Conservation (phyloP, 1,140 invertebrate genomes). For the Ctenoplectra terminalis region DNA sequence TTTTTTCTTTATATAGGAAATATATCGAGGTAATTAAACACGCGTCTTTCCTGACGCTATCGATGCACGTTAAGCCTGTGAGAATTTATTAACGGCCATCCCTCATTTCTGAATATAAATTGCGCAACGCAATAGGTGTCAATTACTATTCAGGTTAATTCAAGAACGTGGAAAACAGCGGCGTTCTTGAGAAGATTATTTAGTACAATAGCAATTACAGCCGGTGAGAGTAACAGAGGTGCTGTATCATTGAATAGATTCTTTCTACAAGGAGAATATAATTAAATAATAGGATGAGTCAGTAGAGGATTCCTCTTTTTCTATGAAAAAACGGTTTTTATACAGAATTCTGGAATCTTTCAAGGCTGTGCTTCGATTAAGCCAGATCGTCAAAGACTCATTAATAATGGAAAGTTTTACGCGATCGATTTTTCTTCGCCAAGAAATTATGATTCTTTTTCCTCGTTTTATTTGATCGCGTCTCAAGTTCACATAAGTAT, state of each 20-base stretch:
- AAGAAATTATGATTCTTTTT: neutral
- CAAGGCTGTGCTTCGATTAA: conserved; percentile 18
- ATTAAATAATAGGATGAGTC: conserved; percentile 31
- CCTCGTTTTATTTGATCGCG: neutral
- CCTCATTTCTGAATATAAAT: neutral
- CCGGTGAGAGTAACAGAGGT: neutral
- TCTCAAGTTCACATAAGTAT: neutral
- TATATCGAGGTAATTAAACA: too few relatives aligned
- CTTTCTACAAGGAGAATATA: conserved; percentile 16
- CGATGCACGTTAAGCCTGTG: too few relatives aligned
- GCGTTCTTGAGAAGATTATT: neutral
- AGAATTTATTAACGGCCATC: neutral
- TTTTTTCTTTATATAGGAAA: too few relatives aligned
- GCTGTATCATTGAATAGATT: neutral
- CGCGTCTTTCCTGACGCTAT: neutral
- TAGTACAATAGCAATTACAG: neutral
- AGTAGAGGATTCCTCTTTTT: conserved; percentile 12
- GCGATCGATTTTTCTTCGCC: neutral
- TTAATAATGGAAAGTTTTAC: conserved; percentile 30
- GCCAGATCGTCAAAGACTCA: conserved; percentile 20
- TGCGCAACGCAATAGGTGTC: neutral
- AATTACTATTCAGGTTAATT: neutral
- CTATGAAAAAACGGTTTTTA: conserved; percentile 35
- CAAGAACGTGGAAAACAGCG: neutral
- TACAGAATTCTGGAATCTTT: conserved; percentile 16